Conservation (phyloP, 2,888 invertebrate genomes). For the Apamea epomidion region DNA sequence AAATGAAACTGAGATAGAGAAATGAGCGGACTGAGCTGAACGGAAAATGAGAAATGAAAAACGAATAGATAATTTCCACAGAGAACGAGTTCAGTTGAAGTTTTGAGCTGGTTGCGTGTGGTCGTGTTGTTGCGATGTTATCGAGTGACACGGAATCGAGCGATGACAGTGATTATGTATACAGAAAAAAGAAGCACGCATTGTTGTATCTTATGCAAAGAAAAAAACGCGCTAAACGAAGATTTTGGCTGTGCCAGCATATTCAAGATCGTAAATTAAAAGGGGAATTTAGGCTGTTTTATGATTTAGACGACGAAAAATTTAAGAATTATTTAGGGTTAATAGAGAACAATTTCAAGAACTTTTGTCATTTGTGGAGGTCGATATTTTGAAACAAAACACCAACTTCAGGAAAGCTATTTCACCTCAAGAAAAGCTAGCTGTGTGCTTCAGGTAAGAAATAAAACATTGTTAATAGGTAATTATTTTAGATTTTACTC, state of each 20-base stretch:
- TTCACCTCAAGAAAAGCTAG: too few relatives aligned
- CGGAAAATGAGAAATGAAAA: slow-evolving; percentile 48
- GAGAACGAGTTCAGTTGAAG: slow-evolving; percentile 18
- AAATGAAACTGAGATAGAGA: slow-evolving; percentile 13
- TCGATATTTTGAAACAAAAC: too few relatives aligned
- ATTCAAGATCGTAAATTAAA: slow-evolving; percentile 43
- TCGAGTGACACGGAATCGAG: slow-evolving; percentile 22
- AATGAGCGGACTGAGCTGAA: slow-evolving; percentile 43
- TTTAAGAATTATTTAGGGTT: slow-evolving; percentile 43
- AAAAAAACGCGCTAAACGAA: slow-evolving; percentile 36
- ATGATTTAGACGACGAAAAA: slow-evolving; percentile 48
- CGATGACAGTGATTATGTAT: slow-evolving; percentile 28
- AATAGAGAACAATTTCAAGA: slow-evolving; percentile 34
- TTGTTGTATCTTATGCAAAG: slow-evolving; percentile 31
- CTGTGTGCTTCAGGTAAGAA: too few relatives aligned
- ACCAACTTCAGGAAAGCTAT: too few relatives aligned
- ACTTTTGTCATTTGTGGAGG: too few relatives aligned
- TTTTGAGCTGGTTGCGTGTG: slow-evolving; percentile 37
- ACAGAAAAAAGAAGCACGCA: slow-evolving; percentile 30
- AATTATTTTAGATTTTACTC: too few relatives aligned
- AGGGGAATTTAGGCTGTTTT: slow-evolving; percentile 49
- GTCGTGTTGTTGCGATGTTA: slow-evolving; percentile 43
- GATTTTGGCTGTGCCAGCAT: slow-evolving; percentile 46
- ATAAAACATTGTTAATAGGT: too few relatives aligned
- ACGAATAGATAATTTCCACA: slow-evolving; percentile 5